Percentiles rank a stretch among this genome's conserved stretches.
Evolutionary conservation across 1,140 invertebrate genomes (phyloP).

Genomic region (Parapsyche elsis): DNA sequence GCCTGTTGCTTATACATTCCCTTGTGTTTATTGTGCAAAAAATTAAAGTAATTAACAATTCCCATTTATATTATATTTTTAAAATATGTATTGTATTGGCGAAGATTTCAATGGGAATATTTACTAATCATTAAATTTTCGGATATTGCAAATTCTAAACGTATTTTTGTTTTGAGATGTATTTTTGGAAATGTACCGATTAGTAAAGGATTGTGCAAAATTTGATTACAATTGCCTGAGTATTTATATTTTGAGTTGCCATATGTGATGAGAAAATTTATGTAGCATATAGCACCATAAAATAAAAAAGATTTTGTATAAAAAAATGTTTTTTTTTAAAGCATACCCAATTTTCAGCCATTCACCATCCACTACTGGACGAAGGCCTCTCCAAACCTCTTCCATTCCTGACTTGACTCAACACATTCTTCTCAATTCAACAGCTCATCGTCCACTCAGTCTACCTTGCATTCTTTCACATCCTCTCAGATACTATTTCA

Average conservation of each 20-base stretch:
- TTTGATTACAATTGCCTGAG: constrained; percentile 10
- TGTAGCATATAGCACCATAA: constrained; percentile 38
- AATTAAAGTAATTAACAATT: not conserved
- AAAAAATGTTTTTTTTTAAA: no score
- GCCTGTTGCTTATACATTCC: not conserved
- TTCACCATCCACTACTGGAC: no score
- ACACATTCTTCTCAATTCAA: no score
- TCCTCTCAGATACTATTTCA: no score
- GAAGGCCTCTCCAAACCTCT: no score
- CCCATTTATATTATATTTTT: not conserved
- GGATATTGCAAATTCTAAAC: not conserved
- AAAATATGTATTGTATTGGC: not conserved
- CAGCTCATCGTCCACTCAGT: no score
- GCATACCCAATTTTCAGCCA: no score
- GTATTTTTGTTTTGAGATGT: not conserved
- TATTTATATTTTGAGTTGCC: constrained; percentile 42
- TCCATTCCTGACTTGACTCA: no score
- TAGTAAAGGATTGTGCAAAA: constrained; percentile 3
- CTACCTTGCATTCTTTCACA: no score
- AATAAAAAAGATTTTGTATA: constrained; percentile 29
- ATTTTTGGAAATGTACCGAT: constrained; percentile 1
- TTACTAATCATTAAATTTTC: not conserved
- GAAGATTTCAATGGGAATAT: not conserved
- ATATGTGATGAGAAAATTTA: constrained; percentile 36
- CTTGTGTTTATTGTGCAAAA: not conserved